phyloP scores from a whole-genome alignment of 2,113 vertebrate species.

The Puntigrus tetrazona region DNA sequence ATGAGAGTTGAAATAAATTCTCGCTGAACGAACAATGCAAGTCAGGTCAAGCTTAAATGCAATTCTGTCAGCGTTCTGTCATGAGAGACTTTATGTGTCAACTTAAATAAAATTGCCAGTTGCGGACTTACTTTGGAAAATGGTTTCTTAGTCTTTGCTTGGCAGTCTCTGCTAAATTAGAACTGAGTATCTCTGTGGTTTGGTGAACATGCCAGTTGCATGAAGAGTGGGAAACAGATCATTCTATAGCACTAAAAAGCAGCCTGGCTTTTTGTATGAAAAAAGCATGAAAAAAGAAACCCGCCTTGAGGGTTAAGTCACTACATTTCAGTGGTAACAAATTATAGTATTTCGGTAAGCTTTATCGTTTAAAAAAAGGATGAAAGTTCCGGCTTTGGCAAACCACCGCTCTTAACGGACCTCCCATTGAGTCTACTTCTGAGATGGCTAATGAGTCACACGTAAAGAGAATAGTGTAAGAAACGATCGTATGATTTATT shows the following conservation, averaged over 20 bases:
- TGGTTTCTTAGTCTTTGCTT: slow-evolving; percentile 31
- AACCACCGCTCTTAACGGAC: slow-evolving; percentile 17
- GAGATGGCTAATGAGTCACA: slow-evolving; percentile 36
- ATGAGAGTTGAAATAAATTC: neutral
- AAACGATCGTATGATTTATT: neutral
- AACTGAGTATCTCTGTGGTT: slow-evolving; percentile 30
- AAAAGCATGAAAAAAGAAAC: slow-evolving; percentile 38
- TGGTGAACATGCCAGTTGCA: slow-evolving; percentile 36
- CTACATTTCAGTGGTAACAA: slow-evolving; percentile 46
- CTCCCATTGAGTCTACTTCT: slow-evolving; percentile 29
- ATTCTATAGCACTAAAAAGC: slow-evolving; percentile 33
- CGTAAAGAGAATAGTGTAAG: neutral
- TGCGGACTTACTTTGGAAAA: neutral
- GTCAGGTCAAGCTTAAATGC: neutral
- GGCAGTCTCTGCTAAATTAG: slow-evolving; percentile 26
- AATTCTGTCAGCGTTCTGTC: slow-evolving; percentile 1
- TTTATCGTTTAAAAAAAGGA: slow-evolving; percentile 28
- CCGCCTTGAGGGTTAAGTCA: slow-evolving; percentile 24
- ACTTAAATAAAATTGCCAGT: neutral
- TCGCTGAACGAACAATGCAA: slow-evolving; percentile 6
- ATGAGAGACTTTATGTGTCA: neutral
- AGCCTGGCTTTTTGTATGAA: slow-evolving; percentile 39
- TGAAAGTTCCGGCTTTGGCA: slow-evolving; percentile 9
- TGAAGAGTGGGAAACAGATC: slow-evolving; percentile 38
- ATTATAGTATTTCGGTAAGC: slow-evolving; percentile 47